A percentile compares a stretch with the other conserved stretches of the same genome.
phyloP scores from a whole-genome alignment of 2,113 vertebrate genomes.

The Sylvietta virens region DNA sequence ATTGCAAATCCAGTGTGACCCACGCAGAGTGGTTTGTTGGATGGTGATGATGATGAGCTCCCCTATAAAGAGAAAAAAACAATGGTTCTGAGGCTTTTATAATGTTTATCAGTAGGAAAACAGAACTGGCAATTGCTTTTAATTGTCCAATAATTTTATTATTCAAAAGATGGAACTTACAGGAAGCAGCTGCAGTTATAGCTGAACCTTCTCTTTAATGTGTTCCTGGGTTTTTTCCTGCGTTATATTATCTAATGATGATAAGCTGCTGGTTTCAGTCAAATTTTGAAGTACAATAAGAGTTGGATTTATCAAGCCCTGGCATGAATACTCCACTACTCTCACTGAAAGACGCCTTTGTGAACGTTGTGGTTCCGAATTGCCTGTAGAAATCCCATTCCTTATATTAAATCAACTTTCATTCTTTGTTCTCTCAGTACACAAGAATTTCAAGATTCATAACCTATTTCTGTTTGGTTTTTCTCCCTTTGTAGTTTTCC shows the following conservation, averaged over 20 bases:
- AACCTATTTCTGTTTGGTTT: slow-evolving; percentile 36
- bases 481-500: slow-evolving; percentile 19
- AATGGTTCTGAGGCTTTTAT: slow-evolving; percentile 23
- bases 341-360: slow-evolving; percentile 9
- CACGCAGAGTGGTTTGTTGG: background rate
- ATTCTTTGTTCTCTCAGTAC: slow-evolving; percentile 28
- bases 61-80: slow-evolving; percentile 23
- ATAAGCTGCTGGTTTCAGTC: slow-evolving; percentile 20
- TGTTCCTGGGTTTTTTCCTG: background rate
- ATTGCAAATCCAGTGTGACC: background rate
- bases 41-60: slow-evolving; percentile 14
- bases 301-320: slow-evolving; percentile 14
- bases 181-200: slow-evolving; percentile 56
- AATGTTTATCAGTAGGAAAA: slow-evolving; percentile 53
- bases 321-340: background rate
- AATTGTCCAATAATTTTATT: slow-evolving; percentile 58
- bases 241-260: background rate
- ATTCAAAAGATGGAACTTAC: slow-evolving; percentile 53
- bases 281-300: slow-evolving; percentile 8
- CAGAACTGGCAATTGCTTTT: slow-evolving; percentile 55
- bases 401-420: slow-evolving; percentile 29
- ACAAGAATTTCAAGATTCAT: slow-evolving; percentile 13
- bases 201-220: slow-evolving; percentile 36
- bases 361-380: background rate
- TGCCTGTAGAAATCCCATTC: slow-evolving; percentile 28